These are phyloP conservation scores for Eulemur albifrons DNA, from an alignment of 2,797 vertebrate species.

Conservation along the genomic window DNA sequence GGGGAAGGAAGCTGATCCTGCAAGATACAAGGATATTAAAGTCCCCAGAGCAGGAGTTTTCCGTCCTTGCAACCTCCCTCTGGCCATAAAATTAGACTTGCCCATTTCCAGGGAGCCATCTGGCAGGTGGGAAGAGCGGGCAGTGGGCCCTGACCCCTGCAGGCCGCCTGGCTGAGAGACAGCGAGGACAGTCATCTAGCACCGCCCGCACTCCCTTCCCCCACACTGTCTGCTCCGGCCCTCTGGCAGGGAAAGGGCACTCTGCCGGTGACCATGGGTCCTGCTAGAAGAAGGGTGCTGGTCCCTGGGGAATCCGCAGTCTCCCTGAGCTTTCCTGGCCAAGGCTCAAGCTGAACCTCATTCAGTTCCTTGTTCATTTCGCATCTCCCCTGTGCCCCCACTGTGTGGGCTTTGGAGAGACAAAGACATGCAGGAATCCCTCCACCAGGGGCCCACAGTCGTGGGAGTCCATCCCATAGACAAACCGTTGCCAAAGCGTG, in stretches of 20 bases:
- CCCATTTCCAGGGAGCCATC: conserved; percentile 48
- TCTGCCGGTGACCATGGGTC: not conserved
- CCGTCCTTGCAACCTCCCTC: conserved; percentile 17
- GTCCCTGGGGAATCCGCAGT: not conserved
- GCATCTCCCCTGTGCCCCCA: not conserved
- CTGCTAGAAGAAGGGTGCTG: not conserved
- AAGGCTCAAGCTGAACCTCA: not conserved
- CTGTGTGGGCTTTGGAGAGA: not conserved
- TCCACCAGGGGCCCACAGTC: not conserved
- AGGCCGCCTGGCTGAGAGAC: not conserved
- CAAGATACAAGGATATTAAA: not conserved
- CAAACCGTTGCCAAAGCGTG: not conserved
- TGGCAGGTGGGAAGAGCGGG: conserved; percentile 32
- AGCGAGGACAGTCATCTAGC: not conserved
- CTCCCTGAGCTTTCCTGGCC: not conserved
- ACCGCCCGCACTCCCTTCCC: not conserved
- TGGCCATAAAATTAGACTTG: conserved; percentile 59
- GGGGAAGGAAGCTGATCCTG: not conserved
- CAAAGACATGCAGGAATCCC: not conserved
- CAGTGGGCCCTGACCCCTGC: conserved; percentile 43
- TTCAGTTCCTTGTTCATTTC: not conserved
- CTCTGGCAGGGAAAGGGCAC: not conserved
- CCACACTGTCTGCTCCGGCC: not conserved
- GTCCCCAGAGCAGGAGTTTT: not conserved
- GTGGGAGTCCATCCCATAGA: not conserved